Conservation (phyloP, 2,113 vertebrate genomes). For the Macroglossus sobrinus region DNA sequence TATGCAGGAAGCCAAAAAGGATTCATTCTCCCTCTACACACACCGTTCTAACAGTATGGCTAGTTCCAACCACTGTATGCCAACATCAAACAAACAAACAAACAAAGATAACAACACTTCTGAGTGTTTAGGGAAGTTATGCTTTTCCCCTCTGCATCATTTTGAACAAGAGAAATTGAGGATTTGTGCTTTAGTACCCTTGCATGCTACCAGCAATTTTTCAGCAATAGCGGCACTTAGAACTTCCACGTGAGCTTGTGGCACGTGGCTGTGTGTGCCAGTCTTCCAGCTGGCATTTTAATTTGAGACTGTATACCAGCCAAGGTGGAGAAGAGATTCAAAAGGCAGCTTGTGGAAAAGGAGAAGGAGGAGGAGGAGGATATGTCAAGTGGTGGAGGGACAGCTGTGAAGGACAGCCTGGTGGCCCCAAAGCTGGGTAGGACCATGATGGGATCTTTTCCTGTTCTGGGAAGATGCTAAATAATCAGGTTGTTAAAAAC, state of each 20-base stretch:
- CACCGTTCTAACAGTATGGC: background rate
- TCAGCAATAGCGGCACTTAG: background rate
- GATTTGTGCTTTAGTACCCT: background rate
- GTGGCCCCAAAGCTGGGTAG: too few relatives aligned
- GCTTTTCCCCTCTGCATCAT: background rate
- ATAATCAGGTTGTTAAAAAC: background rate
- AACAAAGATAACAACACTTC: background rate
- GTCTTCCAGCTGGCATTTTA: conserved; percentile 56
- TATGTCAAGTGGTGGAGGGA: background rate
- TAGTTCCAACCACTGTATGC: background rate
- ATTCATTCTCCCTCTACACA: background rate
- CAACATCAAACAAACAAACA: background rate
- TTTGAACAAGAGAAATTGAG: background rate
- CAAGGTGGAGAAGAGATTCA: conserved; percentile 19
- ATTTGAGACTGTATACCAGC: conserved; percentile 25
- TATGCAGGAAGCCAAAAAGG: background rate
- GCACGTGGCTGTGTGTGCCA: background rate
- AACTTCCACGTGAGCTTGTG: conserved; percentile 17
- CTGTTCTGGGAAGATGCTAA: background rate
- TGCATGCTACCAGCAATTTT: background rate
- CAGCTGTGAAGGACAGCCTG: background rate
- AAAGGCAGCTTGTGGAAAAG: background rate
- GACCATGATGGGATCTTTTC: background rate
- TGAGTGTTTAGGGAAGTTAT: background rate
- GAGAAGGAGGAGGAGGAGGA: background rate